Evolutionary conservation across 2,113 vertebrate genomes (phyloP).

Genomic region (Melanocharis versteri): DNA sequence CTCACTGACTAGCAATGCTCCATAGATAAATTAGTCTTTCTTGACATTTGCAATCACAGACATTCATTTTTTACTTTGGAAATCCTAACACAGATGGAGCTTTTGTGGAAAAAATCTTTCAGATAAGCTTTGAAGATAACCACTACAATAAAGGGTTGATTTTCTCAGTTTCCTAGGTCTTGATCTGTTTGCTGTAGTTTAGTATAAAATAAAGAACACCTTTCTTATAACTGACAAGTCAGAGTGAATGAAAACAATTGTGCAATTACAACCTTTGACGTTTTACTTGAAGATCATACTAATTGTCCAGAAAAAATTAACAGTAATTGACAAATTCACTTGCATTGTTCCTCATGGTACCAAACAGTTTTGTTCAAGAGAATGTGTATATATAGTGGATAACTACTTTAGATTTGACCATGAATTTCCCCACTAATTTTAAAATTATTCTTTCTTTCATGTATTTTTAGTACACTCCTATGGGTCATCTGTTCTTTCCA

Average conservation of each 20-base stretch:
- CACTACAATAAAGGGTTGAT: neutral
- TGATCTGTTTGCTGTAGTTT: neutral
- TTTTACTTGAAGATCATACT: neutral
- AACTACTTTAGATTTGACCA: neutral
- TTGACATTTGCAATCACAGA: neutral
- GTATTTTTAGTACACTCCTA: neutral
- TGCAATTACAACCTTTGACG: neutral
- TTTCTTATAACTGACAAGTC: neutral
- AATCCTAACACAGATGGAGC: neutral
- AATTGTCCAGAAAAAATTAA: conserved; percentile 1
- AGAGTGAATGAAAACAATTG: neutral
- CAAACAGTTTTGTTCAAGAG: neutral
- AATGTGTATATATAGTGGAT: neutral
- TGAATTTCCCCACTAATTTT: neutral
- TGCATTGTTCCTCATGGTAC: neutral
- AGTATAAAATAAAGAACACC: neutral
- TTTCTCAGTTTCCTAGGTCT: conserved; percentile 1
- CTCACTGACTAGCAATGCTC: neutral
- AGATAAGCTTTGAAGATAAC: conserved; percentile 40
- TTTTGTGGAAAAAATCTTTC: conserved; percentile 4
- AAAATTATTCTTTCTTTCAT: neutral
- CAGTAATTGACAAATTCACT: neutral
- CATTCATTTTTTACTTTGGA: neutral
- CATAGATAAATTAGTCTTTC: neutral
- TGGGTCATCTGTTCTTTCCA: neutral